Conservation (phyloP, 1,140 invertebrate genomes). For the Drosophila sechellia region DNA sequence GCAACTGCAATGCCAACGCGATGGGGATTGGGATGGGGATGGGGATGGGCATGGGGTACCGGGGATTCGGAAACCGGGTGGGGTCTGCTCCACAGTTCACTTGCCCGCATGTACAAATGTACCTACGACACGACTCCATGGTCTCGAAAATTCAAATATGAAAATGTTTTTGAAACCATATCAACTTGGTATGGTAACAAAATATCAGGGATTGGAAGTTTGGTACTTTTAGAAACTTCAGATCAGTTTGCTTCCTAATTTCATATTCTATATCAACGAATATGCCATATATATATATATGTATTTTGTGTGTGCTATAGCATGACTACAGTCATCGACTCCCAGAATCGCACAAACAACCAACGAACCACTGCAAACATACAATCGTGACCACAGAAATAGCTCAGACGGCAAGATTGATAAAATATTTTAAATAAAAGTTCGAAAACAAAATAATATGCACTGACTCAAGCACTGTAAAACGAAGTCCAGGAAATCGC, state of each 20-base stretch:
- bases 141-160: too few relatives aligned
- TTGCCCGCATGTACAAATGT: slow-evolving; percentile 41
- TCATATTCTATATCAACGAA: neutral
- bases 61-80: slow-evolving; percentile 28
- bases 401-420: neutral
- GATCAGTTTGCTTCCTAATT: neutral
- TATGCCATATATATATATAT: too few relatives aligned
- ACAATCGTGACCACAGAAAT: slow-evolving; percentile 4
- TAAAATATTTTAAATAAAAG: neutral
- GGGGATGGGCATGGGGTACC: slow-evolving; percentile 1
- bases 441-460: neutral
- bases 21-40: neutral
- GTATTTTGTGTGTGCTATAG: neutral
- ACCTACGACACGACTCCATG: slow-evolving; percentile 1
- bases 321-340: slow-evolving; percentile 1
- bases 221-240: neutral
- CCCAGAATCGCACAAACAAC: neutral
- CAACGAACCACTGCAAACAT: slow-evolving; percentile 5
- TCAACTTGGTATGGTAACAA: too few relatives aligned
- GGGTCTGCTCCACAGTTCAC: slow-evolving; percentile 32
- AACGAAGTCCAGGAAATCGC: slow-evolving; percentile 3
- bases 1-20: slow-evolving; percentile 42
- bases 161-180: too few relatives aligned
- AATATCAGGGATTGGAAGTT: too few relatives aligned
- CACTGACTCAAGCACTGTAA: neutral